Base-by-base conservation (phyloP, 2,888 invertebrate species). In the Ernsta delagoae region DNA sequence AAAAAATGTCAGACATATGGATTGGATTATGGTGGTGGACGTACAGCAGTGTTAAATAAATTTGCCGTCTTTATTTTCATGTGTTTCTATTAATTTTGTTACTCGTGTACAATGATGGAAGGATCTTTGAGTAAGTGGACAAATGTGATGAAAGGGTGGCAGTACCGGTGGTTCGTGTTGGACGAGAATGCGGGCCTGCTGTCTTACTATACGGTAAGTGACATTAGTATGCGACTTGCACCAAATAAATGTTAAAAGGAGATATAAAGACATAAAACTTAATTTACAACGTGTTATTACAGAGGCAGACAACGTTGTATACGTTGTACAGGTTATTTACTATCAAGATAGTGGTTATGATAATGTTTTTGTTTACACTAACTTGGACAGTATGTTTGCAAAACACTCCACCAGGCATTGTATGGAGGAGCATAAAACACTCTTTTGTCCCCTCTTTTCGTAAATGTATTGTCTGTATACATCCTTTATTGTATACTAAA, bases 81-180 rank as follows among this genome's bases (percentile, higher is more conserved):
- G 88, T 77, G 78, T 87, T 85, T 79, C 79, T 84, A 75, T 78
- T 81, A 77, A 81, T 84, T 86, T 85, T 82, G 79, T 80, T 76
- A 84, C 82, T 57, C 72, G 71, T 70, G 77, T 86, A 90, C 81
- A 79, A 92, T 95, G 91, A 98, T 98, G 97, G 98, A 98, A 94
- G 98, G 98, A 82, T 97, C 98, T 72, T 93, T 98, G 73, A 98
- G 98, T 93, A 98, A 98, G 95, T 98, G 98, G 98, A 99, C 98
- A 77, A 99, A 98, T 95, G 98, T 99, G 83, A 98, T 98, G 95
- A 98, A 98, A 89, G 99, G 99, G 77, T 99, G 99, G 99, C 99
- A 99, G 91, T 99, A 99, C 94, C 96, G 99, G 77, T 99, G 99
- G 98, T 99, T 99, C 94, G 99, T 99, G 80, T 93, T 99, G 80